Percentiles rank a stretch among this genome's conserved stretches.
phyloP scores from a whole-genome alignment of 2,113 vertebrate species.

The Colossoma macropomum region DNA sequence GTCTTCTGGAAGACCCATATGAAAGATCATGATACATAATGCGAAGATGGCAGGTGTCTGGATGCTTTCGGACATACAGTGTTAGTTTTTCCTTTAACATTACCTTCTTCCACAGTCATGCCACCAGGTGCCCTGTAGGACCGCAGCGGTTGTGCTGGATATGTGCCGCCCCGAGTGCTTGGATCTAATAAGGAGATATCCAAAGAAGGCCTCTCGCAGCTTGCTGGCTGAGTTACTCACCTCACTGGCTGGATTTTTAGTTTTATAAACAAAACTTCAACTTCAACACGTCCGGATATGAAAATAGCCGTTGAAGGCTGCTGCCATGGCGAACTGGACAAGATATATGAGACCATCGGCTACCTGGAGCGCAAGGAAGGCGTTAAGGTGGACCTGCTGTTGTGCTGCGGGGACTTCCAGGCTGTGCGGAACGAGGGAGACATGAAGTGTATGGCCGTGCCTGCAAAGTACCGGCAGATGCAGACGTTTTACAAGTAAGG shows the following conservation, averaged over 20 bases:
- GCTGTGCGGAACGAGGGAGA: slow-evolving; percentile 95
- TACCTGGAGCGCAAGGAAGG: slow-evolving; percentile 85
- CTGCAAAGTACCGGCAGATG: slow-evolving; percentile 92
- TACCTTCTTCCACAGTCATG: background rate
- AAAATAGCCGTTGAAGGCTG: slow-evolving; percentile 94
- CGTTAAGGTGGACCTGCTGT: slow-evolving; percentile 82
- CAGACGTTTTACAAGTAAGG: slow-evolving; percentile 94
- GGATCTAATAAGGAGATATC: background rate
- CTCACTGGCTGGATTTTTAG: background rate
- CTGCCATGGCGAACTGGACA: slow-evolving; percentile 94
- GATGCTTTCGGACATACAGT: no score
- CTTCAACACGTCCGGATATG: slow-evolving; percentile 71
- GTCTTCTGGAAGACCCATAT: no score
- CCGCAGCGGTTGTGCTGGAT: background rate
- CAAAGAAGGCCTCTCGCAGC: background rate
- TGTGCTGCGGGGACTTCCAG: slow-evolving; percentile 96
- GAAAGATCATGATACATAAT: no score
- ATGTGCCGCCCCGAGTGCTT: background rate
- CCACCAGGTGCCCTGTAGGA: background rate
- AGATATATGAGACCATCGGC: slow-evolving; percentile 92
- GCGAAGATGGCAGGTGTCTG: no score
- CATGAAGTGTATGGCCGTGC: slow-evolving; percentile 94
- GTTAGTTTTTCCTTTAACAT: no score
- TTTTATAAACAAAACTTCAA: background rate
- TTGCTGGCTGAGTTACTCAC: background rate